A percentile compares a stretch with the other conserved stretches of the same genome.
Conservation (phyloP, 1,140 invertebrate species). For the Schlechtendalia chinensis region DNA sequence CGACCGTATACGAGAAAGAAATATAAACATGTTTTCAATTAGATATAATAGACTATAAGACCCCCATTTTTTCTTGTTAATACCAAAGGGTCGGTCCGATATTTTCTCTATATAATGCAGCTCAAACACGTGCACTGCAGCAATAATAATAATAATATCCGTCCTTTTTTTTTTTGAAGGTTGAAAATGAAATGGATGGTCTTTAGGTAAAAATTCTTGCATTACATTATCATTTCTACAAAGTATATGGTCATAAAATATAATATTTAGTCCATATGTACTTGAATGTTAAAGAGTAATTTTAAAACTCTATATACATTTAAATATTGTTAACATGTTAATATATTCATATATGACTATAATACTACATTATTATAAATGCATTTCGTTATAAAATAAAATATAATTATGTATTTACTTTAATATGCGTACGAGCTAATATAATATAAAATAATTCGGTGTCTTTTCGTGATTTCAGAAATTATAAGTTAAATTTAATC, state of each 20-base stretch:
- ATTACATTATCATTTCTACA: conserved; percentile 11
- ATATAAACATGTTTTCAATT: conserved; percentile 41
- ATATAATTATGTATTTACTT: neutral
- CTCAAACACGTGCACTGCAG: conserved; percentile 4
- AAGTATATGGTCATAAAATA: conserved; percentile 22
- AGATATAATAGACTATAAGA: neutral
- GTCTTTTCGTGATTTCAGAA: neutral
- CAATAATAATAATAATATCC: conserved; percentile 17
- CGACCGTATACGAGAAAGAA: neutral
- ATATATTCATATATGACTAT: too few relatives aligned
- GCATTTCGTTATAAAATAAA: neutral
- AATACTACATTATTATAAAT: neutral
- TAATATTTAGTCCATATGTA: neutral
- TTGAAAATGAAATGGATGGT: neutral
- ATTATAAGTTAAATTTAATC: too few relatives aligned
- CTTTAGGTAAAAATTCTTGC: conserved; percentile 27
- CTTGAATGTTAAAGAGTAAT: neutral
- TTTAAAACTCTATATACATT: neutral
- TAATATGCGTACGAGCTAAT: neutral
- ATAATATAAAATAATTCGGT: neutral
- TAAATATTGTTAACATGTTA: neutral
- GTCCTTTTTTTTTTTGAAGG: conserved; percentile 9
- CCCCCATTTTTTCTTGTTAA: conserved; percentile 12
- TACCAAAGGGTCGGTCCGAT: conserved; percentile 22
- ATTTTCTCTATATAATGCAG: conserved; percentile 4